These are phyloP conservation scores for Megalops atlanticus DNA, from an alignment of 2,113 vertebrate species.

Conservation along the genomic window DNA sequence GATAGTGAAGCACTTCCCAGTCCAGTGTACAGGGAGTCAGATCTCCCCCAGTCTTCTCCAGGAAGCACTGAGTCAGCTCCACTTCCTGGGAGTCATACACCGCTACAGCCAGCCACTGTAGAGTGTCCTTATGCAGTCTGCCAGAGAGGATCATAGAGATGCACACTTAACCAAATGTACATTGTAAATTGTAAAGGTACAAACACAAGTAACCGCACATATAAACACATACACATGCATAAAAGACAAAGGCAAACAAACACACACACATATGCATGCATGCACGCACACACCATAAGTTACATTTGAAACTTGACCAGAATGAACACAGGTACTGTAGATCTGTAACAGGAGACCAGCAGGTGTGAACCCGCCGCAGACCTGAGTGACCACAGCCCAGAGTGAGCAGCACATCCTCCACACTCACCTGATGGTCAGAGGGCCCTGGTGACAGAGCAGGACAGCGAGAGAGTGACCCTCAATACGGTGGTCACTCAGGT, in stretches of 20 bases:
- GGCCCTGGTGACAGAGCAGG: slow-evolving; percentile 24
- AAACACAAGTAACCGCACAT: neutral
- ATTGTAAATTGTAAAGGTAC: neutral
- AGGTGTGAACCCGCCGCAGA: neutral
- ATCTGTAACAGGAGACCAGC: neutral
- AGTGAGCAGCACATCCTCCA: neutral
- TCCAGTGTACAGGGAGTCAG: slow-evolving; percentile 39
- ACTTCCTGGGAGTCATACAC: slow-evolving; percentile 43
- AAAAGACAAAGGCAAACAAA: neutral
- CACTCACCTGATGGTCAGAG: slow-evolving; percentile 33
- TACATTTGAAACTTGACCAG: no score
- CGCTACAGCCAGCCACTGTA: slow-evolving; percentile 30
- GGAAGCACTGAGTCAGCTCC: slow-evolving; percentile 33
- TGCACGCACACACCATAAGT: no score
- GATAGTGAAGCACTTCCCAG: slow-evolving; percentile 36
- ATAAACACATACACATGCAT: no score
- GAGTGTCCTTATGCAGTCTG: slow-evolving; percentile 28
- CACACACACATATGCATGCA: no score
- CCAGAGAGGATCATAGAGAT: neutral
- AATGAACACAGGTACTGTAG: neutral
- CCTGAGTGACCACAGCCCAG: neutral
- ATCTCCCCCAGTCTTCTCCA: slow-evolving; percentile 36
- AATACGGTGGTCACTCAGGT: slow-evolving; percentile 32
- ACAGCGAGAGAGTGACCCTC: slow-evolving; percentile 13
- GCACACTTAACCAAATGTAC: neutral